Base-by-base conservation (phyloP, 2,888 invertebrate species). In the Chaetoderma sp. region DNA sequence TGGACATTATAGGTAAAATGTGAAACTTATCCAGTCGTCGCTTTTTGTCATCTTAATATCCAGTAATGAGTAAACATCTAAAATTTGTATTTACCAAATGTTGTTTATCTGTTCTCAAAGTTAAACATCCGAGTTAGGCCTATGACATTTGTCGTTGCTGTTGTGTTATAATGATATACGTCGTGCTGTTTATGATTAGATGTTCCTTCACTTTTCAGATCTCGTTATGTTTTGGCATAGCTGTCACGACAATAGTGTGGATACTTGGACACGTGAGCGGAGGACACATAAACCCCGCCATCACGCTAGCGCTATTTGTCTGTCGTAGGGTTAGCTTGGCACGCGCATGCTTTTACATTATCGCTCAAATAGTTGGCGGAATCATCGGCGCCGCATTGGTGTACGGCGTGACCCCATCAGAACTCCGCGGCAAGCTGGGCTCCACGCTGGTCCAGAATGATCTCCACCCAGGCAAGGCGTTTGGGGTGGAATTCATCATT, bases 311-410 rank as follows among this genome's bases (percentile, higher is more conserved):
- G 60, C 90, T 95, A 88, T 92, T 93, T 77, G 90, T 95, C 75
- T 92, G 95, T 54, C 90, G 95, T 71, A 91, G 91, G 80, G 93
- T 96, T 77, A 93, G 95, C 18, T 91, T 93, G 49, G 89, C 96
- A 68, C 89, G 96, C 57, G 92, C 93, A 0, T 89, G 92, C 57
- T 91, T 96, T 87, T 95, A 95, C 88, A 90, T 96, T 68, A 91
- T 94, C 5, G 95, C 95, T 66, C 96, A 96, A 88, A 64, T 66
- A 84, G 94, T 95, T 50, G 97, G 96, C 23, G 95, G 92, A 21
- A 95, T 96, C 76, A 96, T 96, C 0, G 96, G 96, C 47, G 94
- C 96, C 4, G 96, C 95, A 1, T 91, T 96, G 70, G 91, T 96
- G 69, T 94, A 94, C 83, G 95, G 95, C 60, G 73, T 83, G 64